Evolutionary conservation across 2,113 vertebrate genomes (phyloP).

Genomic region (Takifugu bimaculatus): DNA sequence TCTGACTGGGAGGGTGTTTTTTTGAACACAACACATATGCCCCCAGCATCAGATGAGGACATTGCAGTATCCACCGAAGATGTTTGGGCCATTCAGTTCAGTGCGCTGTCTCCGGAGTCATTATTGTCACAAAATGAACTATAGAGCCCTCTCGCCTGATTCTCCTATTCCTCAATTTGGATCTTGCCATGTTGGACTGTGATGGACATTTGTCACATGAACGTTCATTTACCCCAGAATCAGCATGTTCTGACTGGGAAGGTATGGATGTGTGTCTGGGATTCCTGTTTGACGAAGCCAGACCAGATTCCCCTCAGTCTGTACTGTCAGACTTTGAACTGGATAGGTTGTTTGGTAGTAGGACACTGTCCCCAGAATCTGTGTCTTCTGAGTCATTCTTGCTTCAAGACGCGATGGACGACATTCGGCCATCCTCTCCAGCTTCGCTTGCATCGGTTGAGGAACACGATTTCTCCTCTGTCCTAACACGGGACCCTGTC

Average conservation of each 20-base stretch:
- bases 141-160: constrained; percentile 14
- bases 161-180: constrained; percentile 20
- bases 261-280: constrained; percentile 16
- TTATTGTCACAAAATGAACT: neutral
- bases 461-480: neutral
- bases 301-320: constrained; percentile 22
- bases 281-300: constrained; percentile 3
- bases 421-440: constrained; percentile 28
- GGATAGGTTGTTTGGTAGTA: constrained; percentile 10
- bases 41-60: neutral
- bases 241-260: constrained; percentile 23
- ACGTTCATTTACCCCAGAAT: constrained; percentile 17
- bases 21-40: no score
- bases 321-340: constrained; percentile 11
- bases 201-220: neutral
- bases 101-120: constrained; percentile 26
- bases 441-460: constrained; percentile 18
- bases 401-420: constrained; percentile 6
- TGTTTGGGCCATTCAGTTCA: neutral
- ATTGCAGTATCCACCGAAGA: constrained; percentile 4
- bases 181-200: neutral
- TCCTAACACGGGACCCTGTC: neutral
- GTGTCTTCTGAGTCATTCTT: constrained; percentile 12
- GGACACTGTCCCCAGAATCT: constrained; percentile 9
- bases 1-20: constrained; percentile 26